These are phyloP conservation scores for Peucedramus taeniatus DNA, from an alignment of 2,113 vertebrate genomes.

Conservation along the genomic window DNA sequence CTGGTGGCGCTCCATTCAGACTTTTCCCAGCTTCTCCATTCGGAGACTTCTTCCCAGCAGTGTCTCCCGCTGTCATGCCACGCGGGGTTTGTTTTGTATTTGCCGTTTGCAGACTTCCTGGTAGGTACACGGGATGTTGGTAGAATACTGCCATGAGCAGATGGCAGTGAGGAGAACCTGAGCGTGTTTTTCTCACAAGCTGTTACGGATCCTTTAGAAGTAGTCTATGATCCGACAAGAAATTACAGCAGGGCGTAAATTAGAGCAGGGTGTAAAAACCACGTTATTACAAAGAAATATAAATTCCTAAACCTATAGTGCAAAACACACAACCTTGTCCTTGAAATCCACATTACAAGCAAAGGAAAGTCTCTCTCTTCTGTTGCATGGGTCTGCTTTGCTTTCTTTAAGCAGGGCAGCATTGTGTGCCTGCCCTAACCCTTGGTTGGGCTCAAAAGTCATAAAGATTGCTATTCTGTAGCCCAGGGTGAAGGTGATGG, in stretches of 20 bases:
- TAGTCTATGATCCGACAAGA: not conserved
- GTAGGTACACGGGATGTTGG: not conserved
- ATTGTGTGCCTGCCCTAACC: not conserved
- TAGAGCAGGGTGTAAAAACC: not conserved
- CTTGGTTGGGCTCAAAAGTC: not conserved
- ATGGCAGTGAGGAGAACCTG: not conserved
- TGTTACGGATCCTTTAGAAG: not conserved
- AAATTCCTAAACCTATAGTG: not conserved
- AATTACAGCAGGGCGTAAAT: constrained; percentile 8
- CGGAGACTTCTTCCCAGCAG: not conserved
- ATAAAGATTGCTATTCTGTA: rapidly evolving
- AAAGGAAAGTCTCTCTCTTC: not conserved
- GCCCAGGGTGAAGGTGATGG: rapidly evolving
- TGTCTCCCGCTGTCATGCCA: not conserved
- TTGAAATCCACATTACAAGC: not conserved
- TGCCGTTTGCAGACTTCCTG: not conserved
- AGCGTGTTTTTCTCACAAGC: not conserved
- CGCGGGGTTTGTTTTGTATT: not conserved
- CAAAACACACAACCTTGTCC: not conserved
- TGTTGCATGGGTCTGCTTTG: not conserved
- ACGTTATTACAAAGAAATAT: not conserved
- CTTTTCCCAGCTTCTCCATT: not conserved
- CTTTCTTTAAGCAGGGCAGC: not conserved
- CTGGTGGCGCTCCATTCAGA: not conserved
- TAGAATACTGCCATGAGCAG: not conserved